phyloP scores from a whole-genome alignment of 2,797 vertebrate species.

The Menidia menidia region DNA sequence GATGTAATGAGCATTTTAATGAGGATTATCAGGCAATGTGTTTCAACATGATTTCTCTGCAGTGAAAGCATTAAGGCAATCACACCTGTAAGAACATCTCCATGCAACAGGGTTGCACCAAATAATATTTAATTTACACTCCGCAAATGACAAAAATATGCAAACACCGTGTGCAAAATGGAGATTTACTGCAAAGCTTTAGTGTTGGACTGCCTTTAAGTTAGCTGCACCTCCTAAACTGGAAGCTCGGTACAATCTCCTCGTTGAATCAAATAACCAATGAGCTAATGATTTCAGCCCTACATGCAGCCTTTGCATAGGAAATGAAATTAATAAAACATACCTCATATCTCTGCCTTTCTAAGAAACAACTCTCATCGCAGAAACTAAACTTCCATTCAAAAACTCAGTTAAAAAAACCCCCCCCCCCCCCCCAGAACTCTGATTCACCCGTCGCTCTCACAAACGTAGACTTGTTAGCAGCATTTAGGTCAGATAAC shows the following conservation, averaged over 20 bases:
- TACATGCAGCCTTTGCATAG: background rate
- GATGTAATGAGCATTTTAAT: background rate
- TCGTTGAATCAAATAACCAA: constrained; percentile 5
- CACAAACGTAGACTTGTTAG: constrained; percentile 72
- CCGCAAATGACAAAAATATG: background rate
- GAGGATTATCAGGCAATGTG: constrained; percentile 5
- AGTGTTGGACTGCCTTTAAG: background rate
- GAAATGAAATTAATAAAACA: constrained; percentile 22
- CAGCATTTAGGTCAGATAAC: constrained; percentile 87
- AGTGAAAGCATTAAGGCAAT: constrained; percentile 17
- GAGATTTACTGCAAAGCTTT: constrained; percentile 11
- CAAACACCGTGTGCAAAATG: background rate
- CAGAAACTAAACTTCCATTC: constrained; percentile 25
- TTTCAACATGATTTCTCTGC: constrained; percentile 34
- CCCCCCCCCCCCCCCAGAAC: constrained; percentile 39
- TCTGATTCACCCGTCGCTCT: constrained; percentile 57
- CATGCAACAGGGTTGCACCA: constrained; percentile 1
- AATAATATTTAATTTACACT: background rate
- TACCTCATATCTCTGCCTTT: constrained; percentile 20
- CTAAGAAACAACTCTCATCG: constrained; percentile 7
- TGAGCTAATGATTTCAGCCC: constrained; percentile 12
- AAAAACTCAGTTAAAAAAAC: constrained; percentile 16
- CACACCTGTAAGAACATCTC: background rate
- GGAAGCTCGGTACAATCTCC: constrained; percentile 10
- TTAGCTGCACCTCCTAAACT: constrained; percentile 11